Conservation (phyloP, 92 coral and sea anemone species). For the Micromussa lordhowensis region DNA sequence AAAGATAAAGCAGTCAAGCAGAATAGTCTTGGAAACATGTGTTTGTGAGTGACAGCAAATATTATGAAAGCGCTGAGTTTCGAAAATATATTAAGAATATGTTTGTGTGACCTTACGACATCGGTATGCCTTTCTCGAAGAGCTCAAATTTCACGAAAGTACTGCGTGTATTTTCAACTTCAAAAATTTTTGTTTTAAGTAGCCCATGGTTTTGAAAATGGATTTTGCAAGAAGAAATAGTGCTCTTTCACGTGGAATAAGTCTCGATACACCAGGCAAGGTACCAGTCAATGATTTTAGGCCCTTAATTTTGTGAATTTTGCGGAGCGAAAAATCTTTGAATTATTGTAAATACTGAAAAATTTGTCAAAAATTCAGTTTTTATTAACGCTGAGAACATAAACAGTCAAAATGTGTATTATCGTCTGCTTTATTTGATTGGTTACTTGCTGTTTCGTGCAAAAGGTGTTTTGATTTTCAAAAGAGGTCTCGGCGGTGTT, state of each 20-base stretch:
- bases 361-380: background rate
- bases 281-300: slow-evolving; percentile 2
- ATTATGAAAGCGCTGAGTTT: background rate
- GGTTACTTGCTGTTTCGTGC: background rate
- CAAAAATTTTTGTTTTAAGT: background rate
- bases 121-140: background rate
- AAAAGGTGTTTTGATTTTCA: background rate
- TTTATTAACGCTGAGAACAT: background rate
- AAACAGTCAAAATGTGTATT: background rate
- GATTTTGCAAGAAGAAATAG: background rate
- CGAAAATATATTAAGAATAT: background rate
- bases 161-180: background rate
- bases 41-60: background rate
- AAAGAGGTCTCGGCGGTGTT: background rate
- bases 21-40: background rate
- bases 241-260: background rate
- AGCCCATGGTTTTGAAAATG: background rate
- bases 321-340: background rate
- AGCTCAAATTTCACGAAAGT: slow-evolving; percentile 9
- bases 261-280: background rate
- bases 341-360: background rate
- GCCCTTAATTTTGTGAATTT: slow-evolving; percentile 4
- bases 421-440: background rate
- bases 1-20: background rate
- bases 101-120: background rate